These are phyloP conservation scores for Pygocentrus nattereri DNA, from an alignment of 2,797 vertebrate species.

Conservation along the genomic window DNA sequence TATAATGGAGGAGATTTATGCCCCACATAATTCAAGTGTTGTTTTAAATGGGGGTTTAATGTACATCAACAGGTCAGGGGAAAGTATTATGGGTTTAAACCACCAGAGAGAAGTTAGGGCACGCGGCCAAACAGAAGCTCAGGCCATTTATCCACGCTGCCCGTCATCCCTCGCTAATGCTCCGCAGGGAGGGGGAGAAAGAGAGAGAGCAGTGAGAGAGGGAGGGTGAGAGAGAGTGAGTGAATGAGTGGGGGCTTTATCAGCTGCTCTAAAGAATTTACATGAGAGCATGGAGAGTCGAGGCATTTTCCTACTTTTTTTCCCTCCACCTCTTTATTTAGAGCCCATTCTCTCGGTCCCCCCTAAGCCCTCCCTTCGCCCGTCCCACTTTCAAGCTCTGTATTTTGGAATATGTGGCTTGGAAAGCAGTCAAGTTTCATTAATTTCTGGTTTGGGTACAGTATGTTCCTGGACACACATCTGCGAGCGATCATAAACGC, in stretches of 20 bases:
- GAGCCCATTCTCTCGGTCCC: conserved; percentile 63
- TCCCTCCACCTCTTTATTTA: conserved; percentile 70
- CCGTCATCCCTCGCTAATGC: conserved; percentile 79
- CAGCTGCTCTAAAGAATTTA: conserved; percentile 90
- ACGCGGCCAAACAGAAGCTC: conserved; percentile 86
- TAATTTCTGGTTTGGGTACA: conserved; percentile 99
- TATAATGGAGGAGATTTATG: conserved; percentile 69
- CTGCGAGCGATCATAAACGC: conserved; percentile 99
- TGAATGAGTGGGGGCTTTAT: conserved; percentile 73
- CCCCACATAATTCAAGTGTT: conserved; percentile 65
- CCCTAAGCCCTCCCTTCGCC: conserved; percentile 30
- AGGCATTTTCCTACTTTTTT: conserved; percentile 61
- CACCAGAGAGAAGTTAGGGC: conserved; percentile 76
- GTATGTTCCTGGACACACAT: conserved; percentile 99
- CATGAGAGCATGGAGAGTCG: conserved; percentile 84
- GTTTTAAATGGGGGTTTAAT: conserved; percentile 66
- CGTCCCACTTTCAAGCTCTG: conserved; percentile 69
- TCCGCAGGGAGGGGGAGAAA: conserved; percentile 70
- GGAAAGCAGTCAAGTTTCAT: conserved; percentile 97
- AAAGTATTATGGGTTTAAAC: conserved; percentile 73
- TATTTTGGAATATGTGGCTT: conserved; percentile 88
- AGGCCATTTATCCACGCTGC: conserved; percentile 78
- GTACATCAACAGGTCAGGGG: conserved; percentile 76
- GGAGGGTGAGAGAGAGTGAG: conserved; percentile 57
- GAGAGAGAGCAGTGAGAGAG: conserved; percentile 57